Evolutionary conservation across 2,888 invertebrate species (phyloP).

Genomic region (Apotomis capreana): DNA sequence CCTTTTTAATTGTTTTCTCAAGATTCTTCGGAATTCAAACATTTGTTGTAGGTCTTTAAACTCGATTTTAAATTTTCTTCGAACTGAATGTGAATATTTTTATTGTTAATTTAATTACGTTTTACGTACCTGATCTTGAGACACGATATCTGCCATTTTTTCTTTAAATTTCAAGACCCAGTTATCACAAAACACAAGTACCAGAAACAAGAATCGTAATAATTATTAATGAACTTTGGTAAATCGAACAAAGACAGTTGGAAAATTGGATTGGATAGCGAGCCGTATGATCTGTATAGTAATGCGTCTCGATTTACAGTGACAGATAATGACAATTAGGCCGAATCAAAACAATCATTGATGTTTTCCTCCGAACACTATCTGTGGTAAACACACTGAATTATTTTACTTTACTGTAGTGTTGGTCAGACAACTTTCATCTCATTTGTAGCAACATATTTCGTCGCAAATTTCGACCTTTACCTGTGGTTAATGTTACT

Average conservation of each 20-base stretch:
- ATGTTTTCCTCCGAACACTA: background rate
- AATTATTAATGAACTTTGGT: slow-evolving; percentile 6
- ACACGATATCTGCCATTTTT: slow-evolving; percentile 51
- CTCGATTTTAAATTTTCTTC: no score
- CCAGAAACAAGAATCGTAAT: background rate
- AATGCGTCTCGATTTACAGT: slow-evolving; percentile 21
- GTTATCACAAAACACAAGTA: slow-evolving; percentile 11
- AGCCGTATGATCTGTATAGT: background rate
- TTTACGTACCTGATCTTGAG: slow-evolving; percentile 55
- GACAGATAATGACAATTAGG: background rate
- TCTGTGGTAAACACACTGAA: background rate
- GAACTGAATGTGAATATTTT: no score
- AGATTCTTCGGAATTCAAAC: no score
- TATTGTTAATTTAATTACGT: slow-evolving; percentile 24
- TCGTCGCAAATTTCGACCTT: no score
- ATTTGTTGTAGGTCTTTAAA: no score
- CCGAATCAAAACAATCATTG: slow-evolving; percentile 22
- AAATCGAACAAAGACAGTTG: slow-evolving; percentile 17
- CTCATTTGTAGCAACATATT: no score
- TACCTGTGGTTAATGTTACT: background rate
- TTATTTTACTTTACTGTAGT: background rate
- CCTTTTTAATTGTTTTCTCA: background rate
- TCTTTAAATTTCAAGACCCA: slow-evolving; percentile 35
- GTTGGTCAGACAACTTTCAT: slow-evolving; percentile 7
- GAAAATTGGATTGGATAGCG: background rate